Percentiles rank a stretch among this genome's conserved stretches.
phyloP scores from a whole-genome alignment of 2,797 vertebrate species.

The Cuniculus paca region DNA sequence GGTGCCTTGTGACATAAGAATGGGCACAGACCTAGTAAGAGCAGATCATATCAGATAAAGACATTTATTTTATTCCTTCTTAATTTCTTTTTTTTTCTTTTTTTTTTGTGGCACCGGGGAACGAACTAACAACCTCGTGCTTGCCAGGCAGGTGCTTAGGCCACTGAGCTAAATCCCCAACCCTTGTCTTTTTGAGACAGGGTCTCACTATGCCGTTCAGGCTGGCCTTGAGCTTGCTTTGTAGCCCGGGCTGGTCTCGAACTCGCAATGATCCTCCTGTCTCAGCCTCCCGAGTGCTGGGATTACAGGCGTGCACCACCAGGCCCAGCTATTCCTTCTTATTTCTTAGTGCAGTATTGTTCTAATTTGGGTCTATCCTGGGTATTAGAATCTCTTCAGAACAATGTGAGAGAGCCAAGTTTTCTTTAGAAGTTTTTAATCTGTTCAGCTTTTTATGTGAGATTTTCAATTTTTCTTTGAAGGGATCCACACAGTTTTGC shows the following conservation, averaged over 20 bases:
- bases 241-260: too few species aligned
- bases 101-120: too few species aligned
- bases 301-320: too few species aligned
- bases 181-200: too few species aligned
- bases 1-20: conserved; percentile 19
- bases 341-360: background rate
- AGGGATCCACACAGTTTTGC: conserved; percentile 85
- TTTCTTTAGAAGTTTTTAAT: conserved; percentile 50
- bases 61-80: conserved; percentile 12
- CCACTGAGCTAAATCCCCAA: too few species aligned
- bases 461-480: conserved; percentile 81
- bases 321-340: background rate
- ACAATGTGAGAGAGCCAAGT: conserved; percentile 13
- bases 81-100: too few species aligned
- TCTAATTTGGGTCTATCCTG: conserved; percentile 16
- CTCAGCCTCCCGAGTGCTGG: too few species aligned
- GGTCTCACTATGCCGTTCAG: too few species aligned
- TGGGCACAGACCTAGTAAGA: conserved; percentile 21
- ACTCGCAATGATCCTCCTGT: too few species aligned
- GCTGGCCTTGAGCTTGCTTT: too few species aligned
- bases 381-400: conserved; percentile 50
- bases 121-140: too few species aligned
- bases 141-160: too few species aligned
- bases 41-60: background rate
- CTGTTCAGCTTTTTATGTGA: conserved; percentile 62